Evolutionary conservation across 2,888 invertebrate species (phyloP).

Genomic region (Pandemis heparana): DNA sequence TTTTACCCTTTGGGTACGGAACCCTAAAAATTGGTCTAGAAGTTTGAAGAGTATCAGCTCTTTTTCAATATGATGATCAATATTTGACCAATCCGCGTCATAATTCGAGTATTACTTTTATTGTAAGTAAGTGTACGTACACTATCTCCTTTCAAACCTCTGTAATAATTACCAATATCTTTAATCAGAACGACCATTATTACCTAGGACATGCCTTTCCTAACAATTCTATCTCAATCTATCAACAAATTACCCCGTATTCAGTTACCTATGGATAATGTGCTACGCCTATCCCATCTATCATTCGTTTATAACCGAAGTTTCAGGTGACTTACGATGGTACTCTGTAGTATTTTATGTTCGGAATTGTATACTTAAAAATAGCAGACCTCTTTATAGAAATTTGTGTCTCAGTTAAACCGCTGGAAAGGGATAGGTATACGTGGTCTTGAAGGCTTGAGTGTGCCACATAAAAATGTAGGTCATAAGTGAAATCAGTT

Average conservation of each 20-base stretch:
- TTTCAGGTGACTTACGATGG: slow-evolving; percentile 10
- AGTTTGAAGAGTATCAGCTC: too few species aligned
- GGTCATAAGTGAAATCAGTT: too few species aligned
- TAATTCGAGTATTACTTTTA: too few species aligned
- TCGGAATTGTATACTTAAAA: background rate
- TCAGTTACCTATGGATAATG: background rate
- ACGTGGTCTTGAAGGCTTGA: too few species aligned
- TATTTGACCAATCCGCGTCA: too few species aligned
- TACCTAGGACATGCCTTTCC: background rate
- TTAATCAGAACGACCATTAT: background rate
- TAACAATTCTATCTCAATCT: background rate
- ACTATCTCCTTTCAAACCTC: background rate
- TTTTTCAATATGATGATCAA: too few species aligned
- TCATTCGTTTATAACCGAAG: slow-evolving; percentile 12
- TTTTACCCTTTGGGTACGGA: too few species aligned
- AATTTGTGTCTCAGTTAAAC: too few species aligned
- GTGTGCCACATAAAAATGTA: too few species aligned
- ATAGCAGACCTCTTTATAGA: background rate
- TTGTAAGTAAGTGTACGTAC: background rate
- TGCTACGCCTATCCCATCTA: slow-evolving; percentile 2
- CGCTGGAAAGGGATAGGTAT: too few species aligned
- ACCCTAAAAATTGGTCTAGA: too few species aligned
- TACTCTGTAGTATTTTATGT: background rate
- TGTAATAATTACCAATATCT: background rate
- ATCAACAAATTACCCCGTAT: slow-evolving; percentile 2